Percentiles rank a stretch among this genome's conserved stretches.
Conservation (phyloP, 2,888 invertebrate genomes). For the Eulithis prunata region DNA sequence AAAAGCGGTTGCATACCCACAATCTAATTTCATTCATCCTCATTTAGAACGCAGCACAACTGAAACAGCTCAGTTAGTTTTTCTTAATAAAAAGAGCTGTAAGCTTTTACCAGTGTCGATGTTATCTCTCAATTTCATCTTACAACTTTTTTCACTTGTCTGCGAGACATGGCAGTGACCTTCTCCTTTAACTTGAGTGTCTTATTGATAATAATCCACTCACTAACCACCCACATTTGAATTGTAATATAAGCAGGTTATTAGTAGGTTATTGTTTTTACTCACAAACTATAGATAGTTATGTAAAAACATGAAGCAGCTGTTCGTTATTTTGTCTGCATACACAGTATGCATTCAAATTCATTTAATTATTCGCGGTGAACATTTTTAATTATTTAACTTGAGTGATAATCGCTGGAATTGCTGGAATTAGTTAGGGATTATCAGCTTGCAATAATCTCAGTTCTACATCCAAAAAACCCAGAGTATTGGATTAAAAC, state of each 20-base stretch:
- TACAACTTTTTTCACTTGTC: not conserved
- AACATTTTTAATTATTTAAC: constrained; percentile 51
- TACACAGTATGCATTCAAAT: constrained; percentile 45
- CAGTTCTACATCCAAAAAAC: not conserved
- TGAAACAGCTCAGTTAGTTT: constrained; percentile 4
- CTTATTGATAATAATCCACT: no score
- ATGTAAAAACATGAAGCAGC: not conserved
- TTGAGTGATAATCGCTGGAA: constrained; percentile 38
- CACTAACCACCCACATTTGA: no score
- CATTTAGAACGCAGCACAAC: constrained; percentile 9
- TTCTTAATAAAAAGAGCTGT: no score
- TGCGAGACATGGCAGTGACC: no score
- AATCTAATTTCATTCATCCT: constrained; percentile 25
- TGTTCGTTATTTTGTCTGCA: constrained; percentile 10
- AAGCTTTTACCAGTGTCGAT: no score
- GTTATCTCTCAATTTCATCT: not conserved
- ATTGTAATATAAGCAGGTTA: no score
- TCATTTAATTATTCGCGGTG: constrained; percentile 44
- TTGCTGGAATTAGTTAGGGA: constrained; percentile 21
- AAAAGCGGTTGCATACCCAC: constrained; percentile 19
- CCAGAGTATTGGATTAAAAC: no score
- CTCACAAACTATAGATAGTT: not conserved
- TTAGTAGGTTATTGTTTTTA: no score
- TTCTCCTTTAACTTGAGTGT: no score
- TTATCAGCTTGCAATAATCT: constrained; percentile 3